Evolutionary conservation across 53 echinoderm and acorn worm species (phyloP), one percentile per base, ranked within the genome.

Genomic region (Patiria pectinifera): DNA sequence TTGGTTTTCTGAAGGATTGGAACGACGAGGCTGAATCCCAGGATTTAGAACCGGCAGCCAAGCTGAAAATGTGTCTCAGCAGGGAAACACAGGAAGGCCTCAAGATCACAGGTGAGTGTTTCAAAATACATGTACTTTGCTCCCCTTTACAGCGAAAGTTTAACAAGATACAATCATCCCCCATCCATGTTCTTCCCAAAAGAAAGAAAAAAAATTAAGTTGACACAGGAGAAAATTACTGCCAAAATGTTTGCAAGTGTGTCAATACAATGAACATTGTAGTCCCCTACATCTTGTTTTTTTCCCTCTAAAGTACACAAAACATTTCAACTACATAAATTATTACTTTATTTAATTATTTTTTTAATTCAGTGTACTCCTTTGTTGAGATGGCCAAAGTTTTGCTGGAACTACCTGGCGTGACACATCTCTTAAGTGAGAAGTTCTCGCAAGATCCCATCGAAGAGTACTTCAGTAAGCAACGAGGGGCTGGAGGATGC

Each of bases 401-500:
- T 11, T 43, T 84, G 23, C 84, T 84, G 25, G n/a, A 84, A 63
- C 84, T 84, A 19, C 84, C 84, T 25, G 69, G 84, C 16, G 63
- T 84, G 2, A 80, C 80, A 5, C 43, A 80, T 80, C 80, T 80
- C 46, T 48, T 48, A 16, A 85, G 85, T 45, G 71, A 85, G 85
- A 85, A 66, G 70, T 69, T 85, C 45, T 43, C 26, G 15, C 85
- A 85, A 66, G 85, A 85, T 45, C 85, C 85, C 26, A 11, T 85
- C 6, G 85, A 85, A 60, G 66, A 69, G 26, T 85, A 85, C 21
- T 85, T 85, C 45, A 85, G 85, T 25, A 85, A 85, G 44, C 85
- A 85, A 69, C 43, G 85, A n/a, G 85, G 69, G 61, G 71, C 71
- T 19, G 85, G 85, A 16, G 85, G 85, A 2, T 15, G 70, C 44